phyloP scores from a whole-genome alignment of 2,113 vertebrate species.

The Solea senegalensis region DNA sequence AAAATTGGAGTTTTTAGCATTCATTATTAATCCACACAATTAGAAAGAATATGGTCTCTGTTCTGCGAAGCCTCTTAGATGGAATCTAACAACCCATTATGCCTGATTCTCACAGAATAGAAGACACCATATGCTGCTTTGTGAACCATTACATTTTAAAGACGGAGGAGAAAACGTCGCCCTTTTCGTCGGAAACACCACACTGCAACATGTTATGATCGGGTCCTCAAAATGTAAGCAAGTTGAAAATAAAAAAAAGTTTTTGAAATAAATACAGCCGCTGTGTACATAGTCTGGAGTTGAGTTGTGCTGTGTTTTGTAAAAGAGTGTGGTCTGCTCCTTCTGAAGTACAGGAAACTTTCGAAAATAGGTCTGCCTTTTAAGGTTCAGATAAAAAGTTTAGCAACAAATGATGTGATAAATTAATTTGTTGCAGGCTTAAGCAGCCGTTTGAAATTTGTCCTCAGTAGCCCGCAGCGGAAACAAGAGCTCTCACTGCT shows the following conservation, averaged over 20 bases:
- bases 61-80: constrained; percentile 41
- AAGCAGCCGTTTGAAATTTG: constrained; percentile 37
- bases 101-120: constrained; percentile 11
- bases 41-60: constrained; percentile 26
- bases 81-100: constrained; percentile 28
- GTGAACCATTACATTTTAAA: constrained; percentile 30
- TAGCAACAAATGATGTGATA: constrained; percentile 24
- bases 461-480: constrained; percentile 53
- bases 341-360: not conserved
- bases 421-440: constrained; percentile 49
- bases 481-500: constrained; percentile 46
- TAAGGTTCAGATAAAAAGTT: not conserved
- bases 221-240: too few relatives aligned
- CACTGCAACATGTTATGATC: too few relatives aligned
- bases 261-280: not conserved
- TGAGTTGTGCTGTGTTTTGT: constrained; percentile 1
- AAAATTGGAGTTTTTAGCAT: constrained; percentile 72
- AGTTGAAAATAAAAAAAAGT: not conserved
- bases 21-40: constrained; percentile 71
- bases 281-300: not conserved
- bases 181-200: not conserved
- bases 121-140: constrained; percentile 30
- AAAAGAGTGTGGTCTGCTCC: not conserved
- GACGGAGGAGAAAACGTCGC: too few relatives aligned
- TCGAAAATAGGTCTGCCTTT: not conserved